Percentiles rank a stretch among this genome's conserved stretches.
Evolutionary conservation across 2,888 invertebrate genomes (phyloP).

Genomic region (Aphidius colemani): DNA sequence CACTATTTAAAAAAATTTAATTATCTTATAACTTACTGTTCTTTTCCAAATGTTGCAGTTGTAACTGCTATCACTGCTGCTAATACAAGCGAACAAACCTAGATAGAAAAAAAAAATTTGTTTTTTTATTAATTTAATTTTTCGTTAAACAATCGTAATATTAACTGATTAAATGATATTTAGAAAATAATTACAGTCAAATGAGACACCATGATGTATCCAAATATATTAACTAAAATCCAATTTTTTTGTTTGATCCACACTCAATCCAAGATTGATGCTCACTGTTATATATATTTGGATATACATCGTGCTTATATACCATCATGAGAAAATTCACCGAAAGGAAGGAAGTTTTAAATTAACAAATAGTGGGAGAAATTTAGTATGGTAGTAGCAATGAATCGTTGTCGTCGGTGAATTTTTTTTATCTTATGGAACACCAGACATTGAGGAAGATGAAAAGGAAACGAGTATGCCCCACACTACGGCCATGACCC

Average conservation of each 20-base stretch:
- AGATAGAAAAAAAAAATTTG: constrained; percentile 23
- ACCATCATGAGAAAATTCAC: constrained; percentile 43
- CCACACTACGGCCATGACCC: constrained; percentile 44
- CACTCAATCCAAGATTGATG: constrained; percentile 37
- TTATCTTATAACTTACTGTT: constrained; percentile 46
- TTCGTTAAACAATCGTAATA: neutral
- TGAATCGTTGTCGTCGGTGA: too few relatives aligned
- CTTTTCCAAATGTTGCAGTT: constrained; percentile 49
- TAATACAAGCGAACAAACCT: constrained; percentile 44
- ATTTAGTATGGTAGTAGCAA: constrained; percentile 17
- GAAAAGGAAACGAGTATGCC: constrained; percentile 33
- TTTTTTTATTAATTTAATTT: constrained; percentile 10
- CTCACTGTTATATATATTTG: constrained; percentile 56
- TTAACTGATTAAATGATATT: neutral
- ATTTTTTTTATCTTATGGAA: constrained; percentile 19
- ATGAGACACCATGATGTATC: constrained; percentile 39
- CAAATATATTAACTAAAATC: neutral
- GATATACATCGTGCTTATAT: constrained; percentile 50
- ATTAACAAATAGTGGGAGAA: constrained; percentile 36
- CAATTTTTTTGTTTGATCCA: constrained; percentile 27
- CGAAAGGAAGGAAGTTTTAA: constrained; percentile 39
- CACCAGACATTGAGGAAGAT: constrained; percentile 21
- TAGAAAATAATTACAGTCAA: constrained; percentile 38
- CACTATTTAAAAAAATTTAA: neutral
- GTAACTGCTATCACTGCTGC: constrained; percentile 37